phyloP scores from a whole-genome alignment of 1,140 invertebrate genomes.

The Drosophila nikananu region DNA sequence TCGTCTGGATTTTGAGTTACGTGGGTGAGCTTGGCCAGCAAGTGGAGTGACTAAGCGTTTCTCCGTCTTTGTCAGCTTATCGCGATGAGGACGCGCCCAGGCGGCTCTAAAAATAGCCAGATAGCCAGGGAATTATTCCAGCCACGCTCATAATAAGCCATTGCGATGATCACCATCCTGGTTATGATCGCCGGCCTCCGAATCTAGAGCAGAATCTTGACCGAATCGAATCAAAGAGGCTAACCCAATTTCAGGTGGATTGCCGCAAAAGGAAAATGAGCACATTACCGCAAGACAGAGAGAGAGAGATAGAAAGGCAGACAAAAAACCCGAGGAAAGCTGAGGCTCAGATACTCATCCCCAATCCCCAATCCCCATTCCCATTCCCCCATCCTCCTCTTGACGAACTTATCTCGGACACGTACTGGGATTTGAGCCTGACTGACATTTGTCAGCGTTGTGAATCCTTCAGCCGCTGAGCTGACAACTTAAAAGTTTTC shows the following conservation, averaged over 20 bases:
- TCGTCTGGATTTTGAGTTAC: conserved; percentile 68
- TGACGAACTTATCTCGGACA: conserved; percentile 70
- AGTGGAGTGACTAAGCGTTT: conserved; percentile 81
- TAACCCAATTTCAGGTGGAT: conserved; percentile 71
- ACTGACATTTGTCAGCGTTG: conserved; percentile 74
- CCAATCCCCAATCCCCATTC: conserved; percentile 13
- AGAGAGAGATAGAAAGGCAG: conserved; percentile 18
- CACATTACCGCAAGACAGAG: conserved; percentile 64
- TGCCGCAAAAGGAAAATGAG: conserved; percentile 79
- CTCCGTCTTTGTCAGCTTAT: conserved; percentile 53
- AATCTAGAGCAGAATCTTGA: conserved; percentile 75
- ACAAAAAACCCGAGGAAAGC: conserved; percentile 30
- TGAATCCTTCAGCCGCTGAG: conserved; percentile 66
- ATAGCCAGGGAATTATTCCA: conserved; percentile 23
- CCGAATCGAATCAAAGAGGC: conserved; percentile 36
- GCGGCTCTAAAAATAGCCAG: conserved; percentile 68
- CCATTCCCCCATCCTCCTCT: conserved; percentile 19
- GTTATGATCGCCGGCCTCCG: conserved; percentile 30
- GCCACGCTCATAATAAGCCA: conserved; percentile 42
- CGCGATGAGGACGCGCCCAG: conserved; percentile 75
- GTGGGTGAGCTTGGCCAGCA: conserved; percentile 80
- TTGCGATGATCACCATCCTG: conserved; percentile 31
- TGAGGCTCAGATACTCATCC: conserved; percentile 38
- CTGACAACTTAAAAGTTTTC: conserved; percentile 54
- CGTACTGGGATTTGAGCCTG: conserved; percentile 74